Conservation (phyloP, 2,113 vertebrate species). For the Caranx ignobilis region DNA sequence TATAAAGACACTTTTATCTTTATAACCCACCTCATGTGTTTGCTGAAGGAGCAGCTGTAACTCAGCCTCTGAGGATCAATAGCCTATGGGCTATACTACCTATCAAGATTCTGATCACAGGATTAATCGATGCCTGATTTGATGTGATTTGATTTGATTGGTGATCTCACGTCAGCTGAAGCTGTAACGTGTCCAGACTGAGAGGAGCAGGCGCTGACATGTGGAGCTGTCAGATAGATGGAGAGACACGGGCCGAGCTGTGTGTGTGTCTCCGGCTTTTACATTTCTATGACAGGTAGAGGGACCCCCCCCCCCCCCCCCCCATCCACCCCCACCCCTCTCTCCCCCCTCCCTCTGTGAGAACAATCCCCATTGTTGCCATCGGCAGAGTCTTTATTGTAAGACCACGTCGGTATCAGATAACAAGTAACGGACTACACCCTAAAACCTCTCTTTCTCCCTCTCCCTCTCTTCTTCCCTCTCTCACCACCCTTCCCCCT, state of each 20-base stretch:
- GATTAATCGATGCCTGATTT: not conserved
- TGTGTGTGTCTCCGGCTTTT: constrained; percentile 26
- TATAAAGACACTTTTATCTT: too few relatives aligned
- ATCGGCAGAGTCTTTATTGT: constrained; percentile 73
- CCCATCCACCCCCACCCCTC: not conserved
- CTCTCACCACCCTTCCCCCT: not conserved
- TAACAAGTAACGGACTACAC: constrained; percentile 84
- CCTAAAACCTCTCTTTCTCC: constrained; percentile 44
- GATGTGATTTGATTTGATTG: not conserved
- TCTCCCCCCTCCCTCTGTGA: constrained; percentile 1
- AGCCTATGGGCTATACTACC: too few relatives aligned
- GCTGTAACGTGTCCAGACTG: not conserved
- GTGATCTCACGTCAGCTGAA: too few relatives aligned
- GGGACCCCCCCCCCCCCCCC: not conserved
- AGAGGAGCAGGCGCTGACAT: constrained; percentile 12
- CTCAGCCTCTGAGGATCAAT: too few relatives aligned
- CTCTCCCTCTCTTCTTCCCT: not conserved
- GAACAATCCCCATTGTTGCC: constrained; percentile 80
- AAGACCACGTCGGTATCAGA: constrained; percentile 72
- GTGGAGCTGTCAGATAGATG: constrained; percentile 3
- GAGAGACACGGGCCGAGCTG: not conserved
- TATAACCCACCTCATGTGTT: too few relatives aligned
- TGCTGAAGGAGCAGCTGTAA: too few relatives aligned
- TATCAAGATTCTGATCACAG: too few relatives aligned
- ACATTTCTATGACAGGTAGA: constrained; percentile 45